Base-by-base conservation (phyloP, 2,797 vertebrate genomes). In the Karalla daura region DNA sequence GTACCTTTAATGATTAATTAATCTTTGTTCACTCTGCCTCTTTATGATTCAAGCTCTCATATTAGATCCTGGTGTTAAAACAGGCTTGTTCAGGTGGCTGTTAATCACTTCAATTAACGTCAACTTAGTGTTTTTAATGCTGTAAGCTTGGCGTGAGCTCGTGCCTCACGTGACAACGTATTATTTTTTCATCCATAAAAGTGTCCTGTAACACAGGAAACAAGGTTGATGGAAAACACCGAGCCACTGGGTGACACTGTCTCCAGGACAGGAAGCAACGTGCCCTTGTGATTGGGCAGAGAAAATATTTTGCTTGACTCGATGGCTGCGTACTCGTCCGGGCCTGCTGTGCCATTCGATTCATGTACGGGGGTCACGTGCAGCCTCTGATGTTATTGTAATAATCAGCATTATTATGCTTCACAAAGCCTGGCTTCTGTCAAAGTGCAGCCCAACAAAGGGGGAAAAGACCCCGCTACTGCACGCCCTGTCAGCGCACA, bases 301-400 rank as follows among this genome's bases (percentile, higher is more conserved):
- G 87, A 91, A 93, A 93, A 94, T 92, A 93, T 93, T 92, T 90
- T 78, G 74, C 77, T 88, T 83, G 76, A 88, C 85, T 84, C 36
- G 59, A 77, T 83, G 83, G 80, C 73, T 87, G 77, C 62, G 85
- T 77, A 76, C 83, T 83, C 86, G 80, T 77, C 51, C 28, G 30
- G 75, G 66, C 56, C 58, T 28, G 70, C 64, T 65, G 27, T 79
- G 69, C 74, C 49, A 63, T 40, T 63, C 14, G 63, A 76, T 68
- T 83, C 54, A 47, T 18, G 63, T 80, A 71, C 39, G 61, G 37
- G n/a, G 86, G 76, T 78, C 75, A 72, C 39, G 66, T 55, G 72
- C 21, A 1, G 54, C 27, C 49, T 75, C 68, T 83, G 59, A 66
- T 92, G 91, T 92, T 92, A 78, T 92, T 91, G 72, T 82, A 90